Base-by-base conservation (phyloP, 2,113 vertebrate species). In the Pterophyllum scalare region DNA sequence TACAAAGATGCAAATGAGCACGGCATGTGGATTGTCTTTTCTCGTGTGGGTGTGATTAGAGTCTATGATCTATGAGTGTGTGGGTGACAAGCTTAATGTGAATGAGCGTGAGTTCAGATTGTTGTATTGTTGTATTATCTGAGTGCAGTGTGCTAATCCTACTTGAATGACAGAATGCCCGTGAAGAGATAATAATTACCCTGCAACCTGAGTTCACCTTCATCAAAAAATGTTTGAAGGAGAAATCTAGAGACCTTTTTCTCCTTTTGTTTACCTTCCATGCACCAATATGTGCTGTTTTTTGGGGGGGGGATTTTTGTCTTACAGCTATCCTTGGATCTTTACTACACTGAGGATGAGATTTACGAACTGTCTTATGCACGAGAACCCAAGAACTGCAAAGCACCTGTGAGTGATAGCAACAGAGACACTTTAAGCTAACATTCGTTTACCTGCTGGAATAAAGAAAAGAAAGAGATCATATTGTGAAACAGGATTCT, bases 321-420 rank as follows among this genome's bases (percentile, higher is more conserved):
- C 70, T 74, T 89, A 40, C 95, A 99, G 98, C 90, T 99, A 82
- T 99, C 98, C 33, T 94, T 99, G 90, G 98, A 99, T 88, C 97
- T 99, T 59, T 99, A 98, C 94, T 99, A 99, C 93, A 97, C 97
- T 0, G 98, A 99, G 92, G 98, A 99, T 85, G 98, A 99, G 93
- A 98, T 99, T 91, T 99, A 99, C 46, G 97, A 99, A 86, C 96
- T 99, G 81, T 99, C 98, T 0, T 99, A 99, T 22, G 96, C 97
- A 76, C 96, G 98, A 67, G 98, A 99, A 67, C 97, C 98, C 74
- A 97, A 96, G 91, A 98, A 97, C 94, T 96, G 97, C 86, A 97
- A 94, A 93, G 96, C 97, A 75, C 96, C 97, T 0, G 98, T 99
- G 95, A 97, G 97, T 92, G 46, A 86, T 70, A 1, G 20, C 78